Evolutionary conservation across 2,888 invertebrate species (phyloP).

Genomic region (Nectonema munidae): DNA sequence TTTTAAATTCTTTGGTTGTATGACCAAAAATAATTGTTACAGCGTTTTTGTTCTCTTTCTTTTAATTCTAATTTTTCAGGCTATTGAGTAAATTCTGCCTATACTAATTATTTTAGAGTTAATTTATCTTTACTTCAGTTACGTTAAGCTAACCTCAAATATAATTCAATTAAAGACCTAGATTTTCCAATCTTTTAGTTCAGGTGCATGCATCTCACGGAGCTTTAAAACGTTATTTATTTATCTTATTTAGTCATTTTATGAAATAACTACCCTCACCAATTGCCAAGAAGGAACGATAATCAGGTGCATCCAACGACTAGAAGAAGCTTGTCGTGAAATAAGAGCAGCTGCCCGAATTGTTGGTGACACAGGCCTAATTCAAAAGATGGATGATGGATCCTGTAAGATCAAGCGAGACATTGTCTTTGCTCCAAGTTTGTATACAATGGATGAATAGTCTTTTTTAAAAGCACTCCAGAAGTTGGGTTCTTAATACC

Average conservation of each 20-base stretch:
- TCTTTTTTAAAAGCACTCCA: neutral
- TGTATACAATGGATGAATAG: conserved; percentile 34
- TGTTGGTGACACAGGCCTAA: conserved; percentile 60
- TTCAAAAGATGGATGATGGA: conserved; percentile 73
- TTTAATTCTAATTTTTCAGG: too few relatives aligned
- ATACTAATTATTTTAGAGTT: too few relatives aligned
- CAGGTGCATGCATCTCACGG: neutral
- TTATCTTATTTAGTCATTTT: conserved; percentile 38
- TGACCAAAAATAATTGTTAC: too few relatives aligned
- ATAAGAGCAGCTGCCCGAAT: conserved; percentile 65
- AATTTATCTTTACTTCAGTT: too few relatives aligned
- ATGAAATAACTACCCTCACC: conserved; percentile 59
- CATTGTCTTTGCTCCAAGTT: conserved; percentile 80
- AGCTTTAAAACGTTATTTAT: neutral
- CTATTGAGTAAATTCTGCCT: too few relatives aligned
- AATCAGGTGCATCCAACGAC: conserved; percentile 71
- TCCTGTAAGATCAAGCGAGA: conserved; percentile 67
- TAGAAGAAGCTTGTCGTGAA: conserved; percentile 59
- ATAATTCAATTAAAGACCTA: too few relatives aligned
- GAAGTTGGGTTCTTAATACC: too few relatives aligned
- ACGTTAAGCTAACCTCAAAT: too few relatives aligned
- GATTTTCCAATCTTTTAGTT: conserved; percentile 9
- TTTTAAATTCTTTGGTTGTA: too few relatives aligned
- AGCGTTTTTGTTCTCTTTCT: too few relatives aligned
- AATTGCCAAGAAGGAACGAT: conserved; percentile 90